phyloP scores from a whole-genome alignment of 1,140 invertebrate species.

The Zelostemma sp. region DNA sequence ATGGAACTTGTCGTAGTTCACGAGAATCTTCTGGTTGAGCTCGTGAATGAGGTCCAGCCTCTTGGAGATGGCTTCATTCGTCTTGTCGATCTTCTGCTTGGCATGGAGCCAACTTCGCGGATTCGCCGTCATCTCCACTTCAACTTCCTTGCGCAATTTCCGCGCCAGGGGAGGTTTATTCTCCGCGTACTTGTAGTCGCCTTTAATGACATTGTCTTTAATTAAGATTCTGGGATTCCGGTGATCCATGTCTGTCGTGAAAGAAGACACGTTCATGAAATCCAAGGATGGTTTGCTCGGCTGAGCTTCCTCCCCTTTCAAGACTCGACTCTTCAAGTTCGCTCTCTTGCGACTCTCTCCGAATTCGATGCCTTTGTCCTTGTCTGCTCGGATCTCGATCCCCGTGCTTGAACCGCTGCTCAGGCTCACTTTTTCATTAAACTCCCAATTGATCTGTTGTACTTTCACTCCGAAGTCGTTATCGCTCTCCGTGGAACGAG shows the following conservation, averaged over 20 bases:
- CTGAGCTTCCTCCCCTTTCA: constrained; percentile 7
- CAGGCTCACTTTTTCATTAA: constrained; percentile 66
- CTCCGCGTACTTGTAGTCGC: constrained; percentile 55
- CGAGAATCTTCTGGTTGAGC: constrained; percentile 64
- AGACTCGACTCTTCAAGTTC: not conserved
- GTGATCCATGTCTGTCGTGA: constrained; percentile 28
- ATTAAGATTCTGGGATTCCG: constrained; percentile 21
- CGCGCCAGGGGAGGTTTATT: constrained; percentile 25
- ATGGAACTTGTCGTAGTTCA: constrained; percentile 63
- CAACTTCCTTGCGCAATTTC: constrained; percentile 13
- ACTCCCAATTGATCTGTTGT: constrained; percentile 63
- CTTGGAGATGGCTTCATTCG: constrained; percentile 63
- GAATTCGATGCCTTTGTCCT: constrained; percentile 57
- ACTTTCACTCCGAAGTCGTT: constrained; percentile 10
- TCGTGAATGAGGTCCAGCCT: constrained; percentile 63
- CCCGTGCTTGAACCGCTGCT: constrained; percentile 62
- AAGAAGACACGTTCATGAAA: constrained; percentile 58
- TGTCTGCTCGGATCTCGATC: constrained; percentile 52
- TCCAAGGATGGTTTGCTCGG: constrained; percentile 39
- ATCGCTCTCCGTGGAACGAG: not conserved
- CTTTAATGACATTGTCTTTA: constrained; percentile 31
- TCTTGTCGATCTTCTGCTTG: constrained; percentile 57
- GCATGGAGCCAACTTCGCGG: constrained; percentile 48
- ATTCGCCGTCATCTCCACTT: constrained; percentile 31
- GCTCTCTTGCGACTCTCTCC: constrained; percentile 39